Percentiles rank a stretch among this genome's conserved stretches.
Conservation (phyloP, 2,113 vertebrate species). For the Stictonetta naevosa region DNA sequence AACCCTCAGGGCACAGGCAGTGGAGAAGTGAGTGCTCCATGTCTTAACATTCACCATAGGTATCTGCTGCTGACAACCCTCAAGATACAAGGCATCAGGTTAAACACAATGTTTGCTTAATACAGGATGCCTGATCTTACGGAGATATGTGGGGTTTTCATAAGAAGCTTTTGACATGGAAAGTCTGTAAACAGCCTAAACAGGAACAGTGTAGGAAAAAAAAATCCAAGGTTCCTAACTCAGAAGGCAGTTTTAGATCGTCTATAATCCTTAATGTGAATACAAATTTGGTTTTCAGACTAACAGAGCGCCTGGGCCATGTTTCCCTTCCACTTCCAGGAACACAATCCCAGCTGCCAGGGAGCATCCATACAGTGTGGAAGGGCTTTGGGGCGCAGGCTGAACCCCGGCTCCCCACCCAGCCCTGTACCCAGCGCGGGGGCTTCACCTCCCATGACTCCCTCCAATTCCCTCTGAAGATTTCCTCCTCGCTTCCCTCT, state of each 20-base stretch:
- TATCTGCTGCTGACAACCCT: not conserved
- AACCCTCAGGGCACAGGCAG: not conserved
- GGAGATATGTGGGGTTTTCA: not conserved
- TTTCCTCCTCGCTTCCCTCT: not conserved
- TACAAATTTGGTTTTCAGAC: not conserved
- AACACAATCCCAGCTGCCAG: fast-evolving
- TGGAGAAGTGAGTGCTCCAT: not conserved
- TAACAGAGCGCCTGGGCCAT: fast-evolving
- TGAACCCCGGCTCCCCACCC: not conserved
- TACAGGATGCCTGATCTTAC: not conserved
- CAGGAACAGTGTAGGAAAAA: not conserved
- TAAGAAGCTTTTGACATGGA: not conserved
- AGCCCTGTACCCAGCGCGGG: not conserved
- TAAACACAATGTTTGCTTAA: not conserved
- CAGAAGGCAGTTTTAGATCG: not conserved
- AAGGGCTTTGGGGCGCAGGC: not conserved
- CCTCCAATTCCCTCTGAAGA: too few relatives aligned
- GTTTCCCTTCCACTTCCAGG: not conserved
- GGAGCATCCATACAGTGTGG: fast-evolving
- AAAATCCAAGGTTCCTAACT: not conserved
- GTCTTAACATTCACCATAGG: not conserved
- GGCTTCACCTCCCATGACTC: not conserved
- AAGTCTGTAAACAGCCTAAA: not conserved
- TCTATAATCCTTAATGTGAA: not conserved
- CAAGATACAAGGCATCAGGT: not conserved